Base-by-base conservation (phyloP, 2,888 invertebrate genomes). In the Tiliacea aurago region DNA sequence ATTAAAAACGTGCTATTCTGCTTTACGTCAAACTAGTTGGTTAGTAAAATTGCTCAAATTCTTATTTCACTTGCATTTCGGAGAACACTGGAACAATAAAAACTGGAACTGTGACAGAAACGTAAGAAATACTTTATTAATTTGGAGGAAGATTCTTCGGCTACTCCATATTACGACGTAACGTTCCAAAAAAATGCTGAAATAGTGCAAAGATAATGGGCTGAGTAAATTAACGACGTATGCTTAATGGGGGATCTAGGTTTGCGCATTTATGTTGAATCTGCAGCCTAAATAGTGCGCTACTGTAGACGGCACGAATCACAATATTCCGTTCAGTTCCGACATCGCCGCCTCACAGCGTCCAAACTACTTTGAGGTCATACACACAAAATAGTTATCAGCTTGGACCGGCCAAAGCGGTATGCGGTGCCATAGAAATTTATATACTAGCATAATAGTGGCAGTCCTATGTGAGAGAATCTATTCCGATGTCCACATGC, bases 221-320 rank as follows among this genome's bases (percentile, higher is more conserved):
- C 67, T 76, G 84, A 83, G 84, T 86, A 84, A 86, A 88, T 87
- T 89, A 87, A 89, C 84, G 84, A 78, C 84, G 81, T 86, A 82
- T 84, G 82, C 78, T 82, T 83, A 85, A 87, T 84, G 79, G 81
- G 69, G 63, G 64, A 66, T 83, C 71, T 82, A 67, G 63, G 72
- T 81, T 75, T 76, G 73, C 63, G 76, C 76, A 80, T 66, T 76
- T 72, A 70, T 81, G 83, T 81, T 79, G 64, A 83, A 77, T 79
- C 65, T 76, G 70, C 74, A 76, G 79, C 78, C 84, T 74, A 73
- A 82, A 84, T 83, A 82, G 51, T 73, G 82, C 74, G 73, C 79
- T 67, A 62, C 64, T 70, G 71, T 70, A 78, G 73, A 74, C 72
- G 71, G 74, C 73, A 72, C 73, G 73, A 73, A 81, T 77, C 76